Percentiles rank a stretch among this genome's conserved stretches.
phyloP scores from a whole-genome alignment of 2,113 vertebrate species.

The Atherinomorus stipes region DNA sequence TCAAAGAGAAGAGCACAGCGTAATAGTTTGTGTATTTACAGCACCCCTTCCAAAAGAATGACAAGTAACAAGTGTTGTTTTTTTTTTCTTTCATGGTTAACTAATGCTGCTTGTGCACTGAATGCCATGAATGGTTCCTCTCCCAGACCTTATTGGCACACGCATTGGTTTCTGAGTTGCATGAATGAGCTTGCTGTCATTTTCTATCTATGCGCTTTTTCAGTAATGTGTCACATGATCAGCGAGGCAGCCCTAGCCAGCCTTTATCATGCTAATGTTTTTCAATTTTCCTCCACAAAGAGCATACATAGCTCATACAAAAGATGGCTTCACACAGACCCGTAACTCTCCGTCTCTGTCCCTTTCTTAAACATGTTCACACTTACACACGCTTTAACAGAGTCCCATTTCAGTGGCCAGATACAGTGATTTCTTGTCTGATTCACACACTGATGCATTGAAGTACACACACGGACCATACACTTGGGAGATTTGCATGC shows the following conservation, averaged over 20 bases:
- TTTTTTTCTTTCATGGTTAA: slow-evolving; percentile 39
- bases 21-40: slow-evolving; percentile 66
- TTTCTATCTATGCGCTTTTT: slow-evolving; percentile 77
- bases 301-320: slow-evolving; percentile 86
- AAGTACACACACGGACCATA: slow-evolving; percentile 15
- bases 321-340: slow-evolving; percentile 83
- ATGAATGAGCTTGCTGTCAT: slow-evolving; percentile 77
- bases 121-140: slow-evolving; percentile 57
- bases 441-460: slow-evolving; percentile 60
- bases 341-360: slow-evolving; percentile 64
- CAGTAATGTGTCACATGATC: slow-evolving; percentile 80
- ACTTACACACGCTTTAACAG: slow-evolving; percentile 48
- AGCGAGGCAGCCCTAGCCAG: slow-evolving; percentile 79
- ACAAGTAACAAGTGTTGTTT: slow-evolving; percentile 53
- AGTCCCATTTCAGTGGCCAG: slow-evolving; percentile 58
- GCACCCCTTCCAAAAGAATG: slow-evolving; percentile 45
- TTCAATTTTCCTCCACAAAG: slow-evolving; percentile 83
- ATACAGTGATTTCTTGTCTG: slow-evolving; percentile 71
- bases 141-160: slow-evolving; percentile 66
- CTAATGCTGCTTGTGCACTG: slow-evolving; percentile 51
- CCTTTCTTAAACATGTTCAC: slow-evolving; percentile 34
- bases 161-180: slow-evolving; percentile 57
- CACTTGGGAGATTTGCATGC: not conserved
- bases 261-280: slow-evolving; percentile 91
- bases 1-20: slow-evolving; percentile 63